Evolutionary conservation across 2,888 invertebrate genomes (phyloP), one percentile per base, ranked within the genome.

Genomic region (Lycia hirtaria): DNA sequence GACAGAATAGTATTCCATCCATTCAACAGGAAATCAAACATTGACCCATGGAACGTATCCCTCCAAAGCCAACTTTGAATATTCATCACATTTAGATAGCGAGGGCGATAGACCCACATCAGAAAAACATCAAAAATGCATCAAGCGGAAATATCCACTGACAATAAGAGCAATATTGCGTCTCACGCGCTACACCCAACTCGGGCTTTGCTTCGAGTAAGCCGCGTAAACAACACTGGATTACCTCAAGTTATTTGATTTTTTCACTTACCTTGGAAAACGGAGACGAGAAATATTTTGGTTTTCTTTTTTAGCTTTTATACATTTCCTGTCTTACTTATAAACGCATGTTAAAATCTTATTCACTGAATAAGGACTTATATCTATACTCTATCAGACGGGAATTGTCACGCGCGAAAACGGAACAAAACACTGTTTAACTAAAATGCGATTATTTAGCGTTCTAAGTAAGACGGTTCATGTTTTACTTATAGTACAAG

Each of bases 111-210:
- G 91, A 91, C 92, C 91, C 91, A 90, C 91, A 92, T 92, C 92
- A 92, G 90, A 92, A 92, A 91, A 92, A 92, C 92, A 92, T 92
- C 92, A 92, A 92, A 91, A 92, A 92, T 92, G 91, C 92, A 92
- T 92, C 92, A 92, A 87, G 91, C 92, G 92, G 92, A 92, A 92
- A 89, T 85, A 87, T 86, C 81, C 80, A 79, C 80, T 81, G 83
- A 85, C 84, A 88, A 83, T 86, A 78, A 77, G 79, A 83, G 80
- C 84, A 85, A 87, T 88, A 87, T 88, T 84, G 82, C 79, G 83
- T 82, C 85, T 85, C 80, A 79, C 78, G 79, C 77, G 72, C 71
- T 67, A 64, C 66, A 19, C 19, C 44, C 52, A 10, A 26, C 41
- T 14, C 24, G 62, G 72, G 76, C 72, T 82, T 73, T 79, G 75